Percentiles rank a stretch among this genome's conserved stretches.
These are phyloP conservation scores for Brachionus sp. DNA, from an alignment of 1,140 invertebrate genomes.

Conservation along the genomic window DNA sequence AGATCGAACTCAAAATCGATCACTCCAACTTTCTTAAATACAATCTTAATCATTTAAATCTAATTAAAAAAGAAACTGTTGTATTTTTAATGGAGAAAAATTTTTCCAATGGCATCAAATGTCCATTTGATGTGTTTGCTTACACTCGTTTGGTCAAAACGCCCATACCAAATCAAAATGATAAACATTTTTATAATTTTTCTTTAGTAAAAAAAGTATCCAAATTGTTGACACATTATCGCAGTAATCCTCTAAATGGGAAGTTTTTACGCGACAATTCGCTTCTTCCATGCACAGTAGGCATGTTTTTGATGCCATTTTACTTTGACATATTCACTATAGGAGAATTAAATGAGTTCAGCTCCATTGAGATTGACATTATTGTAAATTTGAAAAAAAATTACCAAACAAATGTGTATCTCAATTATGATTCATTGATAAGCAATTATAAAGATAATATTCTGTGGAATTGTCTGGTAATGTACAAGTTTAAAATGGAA, in stretches of 20 bases:
- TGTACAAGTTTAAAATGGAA: slow-evolving; percentile 8
- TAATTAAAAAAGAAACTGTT: slow-evolving; percentile 21
- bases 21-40: not conserved
- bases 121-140: slow-evolving; percentile 25
- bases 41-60: not conserved
- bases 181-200: slow-evolving; percentile 23
- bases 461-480: slow-evolving; percentile 30
- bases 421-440: slow-evolving; percentile 2
- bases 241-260: not conserved
- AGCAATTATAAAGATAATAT: slow-evolving; percentile 39
- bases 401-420: not conserved
- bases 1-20: not conserved
- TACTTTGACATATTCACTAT: slow-evolving; percentile 41
- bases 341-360: not conserved
- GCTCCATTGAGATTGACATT: not conserved
- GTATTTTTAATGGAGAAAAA: slow-evolving; percentile 41
- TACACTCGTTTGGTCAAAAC: slow-evolving; percentile 1
- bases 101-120: not conserved
- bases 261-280: not conserved
- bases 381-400: not conserved
- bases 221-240: not conserved
- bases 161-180: not conserved
- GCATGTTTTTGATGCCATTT: slow-evolving; percentile 30
- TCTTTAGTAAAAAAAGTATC: not conserved
- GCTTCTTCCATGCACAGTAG: not conserved